These are phyloP conservation scores for Metellina segmentata DNA, from an alignment of 2,888 invertebrate species.

Conservation along the genomic window DNA sequence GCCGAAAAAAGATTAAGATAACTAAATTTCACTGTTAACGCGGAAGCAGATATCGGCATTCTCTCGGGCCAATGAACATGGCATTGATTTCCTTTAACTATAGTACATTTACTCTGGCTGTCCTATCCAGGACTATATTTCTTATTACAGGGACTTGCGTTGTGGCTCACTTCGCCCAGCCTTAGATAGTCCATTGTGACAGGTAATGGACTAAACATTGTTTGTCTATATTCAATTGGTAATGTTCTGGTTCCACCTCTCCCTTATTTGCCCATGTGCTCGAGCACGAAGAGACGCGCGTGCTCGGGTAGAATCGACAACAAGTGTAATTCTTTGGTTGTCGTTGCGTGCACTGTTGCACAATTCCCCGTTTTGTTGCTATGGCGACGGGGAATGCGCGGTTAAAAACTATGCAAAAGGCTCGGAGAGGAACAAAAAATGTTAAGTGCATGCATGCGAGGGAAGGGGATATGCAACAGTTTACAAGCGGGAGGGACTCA, in stretches of 20 bases:
- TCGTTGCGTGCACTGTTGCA: not conserved
- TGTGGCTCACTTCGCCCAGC: not conserved
- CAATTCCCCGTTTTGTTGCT: not conserved
- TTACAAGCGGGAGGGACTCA: no score
- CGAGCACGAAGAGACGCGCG: not conserved
- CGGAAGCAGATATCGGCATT: constrained; percentile 30
- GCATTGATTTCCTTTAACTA: constrained; percentile 54
- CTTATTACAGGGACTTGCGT: not conserved
- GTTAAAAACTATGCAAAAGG: not conserved
- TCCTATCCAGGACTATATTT: constrained; percentile 6
- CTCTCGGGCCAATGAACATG: constrained; percentile 6
- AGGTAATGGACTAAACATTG: constrained; percentile 62
- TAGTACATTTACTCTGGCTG: constrained; percentile 28
- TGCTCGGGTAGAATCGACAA: not conserved
- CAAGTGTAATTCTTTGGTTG: not conserved
- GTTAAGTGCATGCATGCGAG: no score
- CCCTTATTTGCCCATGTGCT: not conserved
- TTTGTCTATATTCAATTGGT: constrained; percentile 67
- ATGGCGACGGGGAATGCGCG: constrained; percentile 31
- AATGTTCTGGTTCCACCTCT: constrained; percentile 33
- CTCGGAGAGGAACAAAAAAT: no score
- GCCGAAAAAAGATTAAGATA: constrained; percentile 42
- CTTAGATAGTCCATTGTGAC: not conserved
- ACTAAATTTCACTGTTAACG: constrained; percentile 59
- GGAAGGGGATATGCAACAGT: no score